Percentiles rank a stretch among this genome's conserved stretches.
Evolutionary conservation across 1,140 invertebrate genomes (phyloP).

Genomic region (Drosophila lini): DNA sequence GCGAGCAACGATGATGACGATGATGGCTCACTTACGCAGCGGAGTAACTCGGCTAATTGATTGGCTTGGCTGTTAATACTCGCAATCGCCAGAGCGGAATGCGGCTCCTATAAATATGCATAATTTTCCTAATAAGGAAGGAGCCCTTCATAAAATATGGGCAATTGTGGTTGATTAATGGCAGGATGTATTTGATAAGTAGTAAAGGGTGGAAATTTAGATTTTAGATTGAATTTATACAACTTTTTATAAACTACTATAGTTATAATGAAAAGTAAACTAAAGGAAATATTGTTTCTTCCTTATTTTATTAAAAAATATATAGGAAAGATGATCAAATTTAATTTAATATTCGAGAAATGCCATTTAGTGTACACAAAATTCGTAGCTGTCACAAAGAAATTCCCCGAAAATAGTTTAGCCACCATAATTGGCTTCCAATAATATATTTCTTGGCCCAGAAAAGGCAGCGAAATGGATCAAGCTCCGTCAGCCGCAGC

Average conservation of each 20-base stretch:
- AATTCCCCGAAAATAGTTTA: constrained; percentile 12
- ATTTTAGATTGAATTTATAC: neutral
- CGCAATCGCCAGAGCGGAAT: neutral
- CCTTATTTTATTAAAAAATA: neutral
- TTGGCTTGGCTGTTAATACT: constrained; percentile 20
- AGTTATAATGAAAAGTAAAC: neutral
- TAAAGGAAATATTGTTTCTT: neutral
- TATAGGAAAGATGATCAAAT: no score
- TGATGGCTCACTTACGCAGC: constrained; percentile 6
- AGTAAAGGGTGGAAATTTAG: neutral
- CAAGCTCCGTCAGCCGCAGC: constrained; percentile 14
- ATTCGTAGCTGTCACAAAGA: neutral
- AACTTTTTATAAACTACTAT: neutral
- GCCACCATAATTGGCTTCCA: constrained; percentile 28
- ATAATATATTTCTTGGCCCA: constrained; percentile 30
- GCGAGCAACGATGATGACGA: constrained; percentile 6
- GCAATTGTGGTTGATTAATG: constrained; percentile 8
- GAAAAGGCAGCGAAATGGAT: constrained; percentile 50
- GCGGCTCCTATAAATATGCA: constrained; percentile 7
- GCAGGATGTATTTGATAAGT: constrained; percentile 7
- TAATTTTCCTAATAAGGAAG: neutral
- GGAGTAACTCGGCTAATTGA: constrained; percentile 28
- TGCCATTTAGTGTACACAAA: constrained; percentile 1
- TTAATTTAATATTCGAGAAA: neutral
- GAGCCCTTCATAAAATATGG: constrained; percentile 5